These are phyloP conservation scores for Campaea margaritaria DNA, from an alignment of 2,888 invertebrate species.

Conservation along the genomic window DNA sequence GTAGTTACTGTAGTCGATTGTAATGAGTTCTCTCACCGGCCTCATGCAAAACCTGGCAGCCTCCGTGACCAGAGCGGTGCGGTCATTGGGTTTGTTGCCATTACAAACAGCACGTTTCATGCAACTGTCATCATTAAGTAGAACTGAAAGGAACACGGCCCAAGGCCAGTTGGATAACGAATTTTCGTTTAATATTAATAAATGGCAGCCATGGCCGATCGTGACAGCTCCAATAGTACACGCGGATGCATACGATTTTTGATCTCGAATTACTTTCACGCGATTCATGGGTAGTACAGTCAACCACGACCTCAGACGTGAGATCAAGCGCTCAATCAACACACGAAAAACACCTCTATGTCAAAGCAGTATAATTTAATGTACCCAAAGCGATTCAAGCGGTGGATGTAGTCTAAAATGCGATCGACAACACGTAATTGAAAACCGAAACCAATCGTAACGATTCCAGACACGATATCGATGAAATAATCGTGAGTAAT, in stretches of 20 bases:
- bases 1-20: conserved; percentile 38
- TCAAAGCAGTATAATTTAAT: conserved; percentile 16
- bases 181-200: conserved; percentile 84
- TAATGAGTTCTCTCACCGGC: conserved; percentile 38
- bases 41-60: conserved; percentile 56
- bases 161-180: conserved; percentile 83
- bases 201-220: conserved; percentile 76
- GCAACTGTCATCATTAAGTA: conserved; percentile 82
- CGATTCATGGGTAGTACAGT: conserved; percentile 47
- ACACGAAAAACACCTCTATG: conserved; percentile 23
- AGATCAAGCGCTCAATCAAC: conserved; percentile 17
- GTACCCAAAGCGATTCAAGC: conserved; percentile 3
- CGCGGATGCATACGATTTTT: conserved; percentile 67
- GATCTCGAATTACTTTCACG: conserved; percentile 71
- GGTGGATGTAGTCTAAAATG: conserved; percentile 28
- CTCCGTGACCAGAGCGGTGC: conserved; percentile 61
- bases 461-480: conserved; percentile 58
- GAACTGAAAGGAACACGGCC: conserved; percentile 80
- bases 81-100: conserved; percentile 66
- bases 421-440: conserved; percentile 48
- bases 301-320: conserved; percentile 22
- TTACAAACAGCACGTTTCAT: conserved; percentile 76
- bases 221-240: conserved; percentile 73
- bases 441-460: conserved; percentile 64
- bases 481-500: conserved; percentile 64